Percentiles rank a stretch among this genome's conserved stretches.
Conservation (phyloP, 2,113 vertebrate genomes). For the Myotis davidii region DNA sequence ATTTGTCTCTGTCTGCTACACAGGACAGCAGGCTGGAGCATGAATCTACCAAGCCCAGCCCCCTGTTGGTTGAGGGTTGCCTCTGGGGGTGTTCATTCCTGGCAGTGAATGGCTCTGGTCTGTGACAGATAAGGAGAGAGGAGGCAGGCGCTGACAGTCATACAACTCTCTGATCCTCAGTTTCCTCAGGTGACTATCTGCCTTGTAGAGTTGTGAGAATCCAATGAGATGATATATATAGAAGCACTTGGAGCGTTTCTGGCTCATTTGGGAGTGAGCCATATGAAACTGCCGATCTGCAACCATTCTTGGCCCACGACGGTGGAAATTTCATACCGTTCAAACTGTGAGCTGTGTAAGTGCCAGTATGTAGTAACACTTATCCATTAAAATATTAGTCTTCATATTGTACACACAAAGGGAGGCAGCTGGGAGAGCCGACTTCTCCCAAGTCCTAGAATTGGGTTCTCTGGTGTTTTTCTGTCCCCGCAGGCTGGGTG, state of each 20-base stretch:
- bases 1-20: no score
- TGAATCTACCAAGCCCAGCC: no score
- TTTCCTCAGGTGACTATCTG: not conserved
- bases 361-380: not conserved
- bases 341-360: not conserved
- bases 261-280: not conserved
- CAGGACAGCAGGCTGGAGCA: no score
- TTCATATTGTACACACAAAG: not conserved
- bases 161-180: accelerated
- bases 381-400: not conserved
- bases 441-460: not conserved
- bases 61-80: no score
- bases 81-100: not conserved
- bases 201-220: not conserved
- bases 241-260: not conserved
- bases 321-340: not conserved
- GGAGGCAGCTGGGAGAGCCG: not conserved
- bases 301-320: not conserved
- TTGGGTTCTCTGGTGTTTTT: not conserved
- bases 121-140: not conserved
- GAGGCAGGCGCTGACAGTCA: not conserved
- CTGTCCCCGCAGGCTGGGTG: not conserved
- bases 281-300: not conserved
- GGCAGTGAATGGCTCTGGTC: not conserved
- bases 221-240: not conserved